Evolutionary conservation across 2,113 vertebrate genomes (phyloP).

Genomic region (Furnarius figulus): DNA sequence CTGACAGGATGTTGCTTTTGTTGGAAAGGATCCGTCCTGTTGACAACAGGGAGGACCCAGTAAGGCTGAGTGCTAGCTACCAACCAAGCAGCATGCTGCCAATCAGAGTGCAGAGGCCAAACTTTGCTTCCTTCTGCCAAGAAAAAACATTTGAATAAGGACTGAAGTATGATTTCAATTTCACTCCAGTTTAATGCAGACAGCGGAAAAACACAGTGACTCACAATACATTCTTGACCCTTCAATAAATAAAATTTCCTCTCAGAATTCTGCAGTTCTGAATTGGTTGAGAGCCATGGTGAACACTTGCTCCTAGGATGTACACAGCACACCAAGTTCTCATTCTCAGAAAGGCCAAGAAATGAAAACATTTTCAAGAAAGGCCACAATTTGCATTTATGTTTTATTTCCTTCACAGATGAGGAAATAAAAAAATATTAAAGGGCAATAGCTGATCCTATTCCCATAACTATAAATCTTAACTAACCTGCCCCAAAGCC

Average conservation of each 20-base stretch:
- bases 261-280: not conserved
- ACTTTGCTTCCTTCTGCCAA: slow-evolving; percentile 33
- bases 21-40: slow-evolving; percentile 47
- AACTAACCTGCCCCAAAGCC: not conserved
- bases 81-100: slow-evolving; percentile 11
- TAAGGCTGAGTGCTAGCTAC: slow-evolving; percentile 14
- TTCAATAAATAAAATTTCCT: not conserved
- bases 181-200: slow-evolving; percentile 42
- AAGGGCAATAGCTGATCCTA: not conserved
- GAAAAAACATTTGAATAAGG: slow-evolving; percentile 35
- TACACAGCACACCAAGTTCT: not conserved
- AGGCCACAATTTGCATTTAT: not conserved
- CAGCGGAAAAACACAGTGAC: slow-evolving; percentile 47
- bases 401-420: not conserved
- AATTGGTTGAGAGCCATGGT: not conserved
- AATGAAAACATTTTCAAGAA: not conserved
- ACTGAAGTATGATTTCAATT: slow-evolving; percentile 45
- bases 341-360: not conserved
- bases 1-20: slow-evolving; percentile 62
- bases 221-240: slow-evolving; percentile 33
- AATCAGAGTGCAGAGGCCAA: slow-evolving; percentile 12
- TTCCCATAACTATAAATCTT: not conserved
- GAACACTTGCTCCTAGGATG: not conserved
- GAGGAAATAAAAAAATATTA: not conserved
- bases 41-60: slow-evolving; percentile 46